Percentiles rank a stretch among this genome's conserved stretches.
Conservation (phyloP, 2,888 invertebrate genomes). For the Tuta absoluta region DNA sequence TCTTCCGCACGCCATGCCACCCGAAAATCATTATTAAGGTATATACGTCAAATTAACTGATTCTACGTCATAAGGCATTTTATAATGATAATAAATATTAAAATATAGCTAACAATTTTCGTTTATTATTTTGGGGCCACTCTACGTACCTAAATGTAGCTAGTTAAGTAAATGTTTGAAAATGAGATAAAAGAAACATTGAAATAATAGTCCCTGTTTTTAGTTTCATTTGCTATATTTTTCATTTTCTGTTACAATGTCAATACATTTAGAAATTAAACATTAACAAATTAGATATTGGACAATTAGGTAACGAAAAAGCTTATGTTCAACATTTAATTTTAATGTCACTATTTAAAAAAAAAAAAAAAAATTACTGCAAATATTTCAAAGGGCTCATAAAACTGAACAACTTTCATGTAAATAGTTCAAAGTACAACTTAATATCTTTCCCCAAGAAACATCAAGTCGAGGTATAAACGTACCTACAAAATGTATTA, state of each 20-base stretch:
- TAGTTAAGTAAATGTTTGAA: not conserved
- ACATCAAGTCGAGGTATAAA: no score
- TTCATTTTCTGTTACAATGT: not conserved
- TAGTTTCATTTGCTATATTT: not conserved
- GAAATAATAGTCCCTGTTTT: not conserved
- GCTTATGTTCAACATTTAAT: not conserved
- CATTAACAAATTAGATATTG: not conserved
- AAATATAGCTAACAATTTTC: no score
- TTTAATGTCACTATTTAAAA: not conserved
- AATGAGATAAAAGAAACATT: not conserved
- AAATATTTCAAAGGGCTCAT: no score
- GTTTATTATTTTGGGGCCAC: not conserved
- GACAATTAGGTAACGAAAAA: not conserved
- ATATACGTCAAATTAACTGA: not conserved
- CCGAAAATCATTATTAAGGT: slow-evolving; percentile 17
- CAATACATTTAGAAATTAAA: slow-evolving; percentile 4
- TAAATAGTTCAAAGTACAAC: no score
- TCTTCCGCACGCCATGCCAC: slow-evolving; percentile 14
- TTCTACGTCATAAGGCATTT: not conserved
- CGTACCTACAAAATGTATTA: no score
- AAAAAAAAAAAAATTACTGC: no score
- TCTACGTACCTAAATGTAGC: not conserved
- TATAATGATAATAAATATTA: no score
- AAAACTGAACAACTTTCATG: no score
- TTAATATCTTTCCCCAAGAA: no score